Base-by-base conservation (phyloP, 2,888 invertebrate genomes). In the Chirona hameri region DNA sequence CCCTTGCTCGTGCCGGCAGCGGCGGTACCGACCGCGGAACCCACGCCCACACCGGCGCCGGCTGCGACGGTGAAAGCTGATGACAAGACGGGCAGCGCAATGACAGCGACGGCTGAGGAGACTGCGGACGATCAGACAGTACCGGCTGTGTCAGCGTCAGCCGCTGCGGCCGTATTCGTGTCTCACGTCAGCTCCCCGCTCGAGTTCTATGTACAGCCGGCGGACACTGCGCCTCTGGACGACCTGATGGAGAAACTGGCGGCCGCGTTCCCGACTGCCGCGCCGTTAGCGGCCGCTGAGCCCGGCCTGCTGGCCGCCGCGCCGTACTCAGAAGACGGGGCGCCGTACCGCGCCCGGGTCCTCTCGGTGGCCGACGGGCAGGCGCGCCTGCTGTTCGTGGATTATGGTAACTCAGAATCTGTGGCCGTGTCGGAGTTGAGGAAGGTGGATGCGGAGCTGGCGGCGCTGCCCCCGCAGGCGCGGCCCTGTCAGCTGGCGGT, bases 161-260 rank as follows among this genome's bases (percentile, higher is more conserved):
- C 18, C 12, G 4, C 31, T 18, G 31, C 72, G 46, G 76, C 24
- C 21, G 76, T 76, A 39, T 46, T 76, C 76, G 76, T 76, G 24
- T 46, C 76, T 3, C 80, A 80, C 55, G 55, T 80, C 15, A 18
- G 14, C 15, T 80, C 80, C 27, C 52, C 80, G 27, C 52, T 55
- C n/a, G 27, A 80, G 80, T 80, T 80, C 5, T 52, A 80, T 29
- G 80, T 80, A 18, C 80, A 80, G 80, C 15, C 55, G 52, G 80
- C 52, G 5, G 80, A 80, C 80, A 80, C 52, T 15, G 29, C 27
- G 15, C 27, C 15, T 52, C 80, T 52, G 80, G 80, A 80, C 80
- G 80, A 52, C 3, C 48, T 80, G 27, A 55, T 55, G 52, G 80
- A 80, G 52, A 27, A 27, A 52, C 80, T 80, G 52, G 80, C n/a